Percentiles rank a stretch among this genome's conserved stretches.
Evolutionary conservation across 2,113 vertebrate genomes (phyloP).

Genomic region (Myotis davidii): DNA sequence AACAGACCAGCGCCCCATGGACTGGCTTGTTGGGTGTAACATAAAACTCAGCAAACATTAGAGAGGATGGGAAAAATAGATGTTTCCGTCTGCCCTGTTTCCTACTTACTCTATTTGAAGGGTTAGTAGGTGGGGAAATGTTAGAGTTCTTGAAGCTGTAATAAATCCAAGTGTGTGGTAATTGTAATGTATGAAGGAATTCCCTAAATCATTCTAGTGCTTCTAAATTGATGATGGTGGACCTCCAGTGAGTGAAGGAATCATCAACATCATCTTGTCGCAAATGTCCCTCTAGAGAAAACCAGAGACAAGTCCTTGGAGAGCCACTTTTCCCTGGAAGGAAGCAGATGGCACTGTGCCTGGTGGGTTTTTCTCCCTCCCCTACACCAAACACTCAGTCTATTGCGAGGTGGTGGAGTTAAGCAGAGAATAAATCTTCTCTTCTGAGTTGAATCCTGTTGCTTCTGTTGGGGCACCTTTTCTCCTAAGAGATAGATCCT

Average conservation of each 20-base stretch:
- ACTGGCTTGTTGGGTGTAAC: neutral
- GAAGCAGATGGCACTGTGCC: accelerated
- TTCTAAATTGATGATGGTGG: neutral
- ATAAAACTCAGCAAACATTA: neutral
- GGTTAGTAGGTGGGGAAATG: neutral
- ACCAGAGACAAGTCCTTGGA: neutral
- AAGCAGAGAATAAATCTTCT: neutral
- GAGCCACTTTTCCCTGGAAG: neutral
- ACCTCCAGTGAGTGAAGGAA: neutral
- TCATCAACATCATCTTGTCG: accelerated
- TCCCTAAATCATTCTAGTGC: neutral
- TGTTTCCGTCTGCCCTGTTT: neutral
- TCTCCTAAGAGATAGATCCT: neutral
- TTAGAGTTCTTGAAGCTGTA: neutral
- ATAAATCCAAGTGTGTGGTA: neutral
- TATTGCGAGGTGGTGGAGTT: neutral
- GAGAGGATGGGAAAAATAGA: neutral
- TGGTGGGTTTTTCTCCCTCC: accelerated
- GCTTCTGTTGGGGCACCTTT: no score
- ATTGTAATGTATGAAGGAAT: neutral
- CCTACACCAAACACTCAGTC: neutral
- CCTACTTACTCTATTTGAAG: neutral
- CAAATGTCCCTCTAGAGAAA: neutral
- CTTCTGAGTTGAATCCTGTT: neutral
- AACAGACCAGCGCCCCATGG: neutral